Evolutionary conservation across 2,797 vertebrate genomes (phyloP), one percentile per base, ranked within the genome.

Genomic region (Halcyon smyrnensis): DNA sequence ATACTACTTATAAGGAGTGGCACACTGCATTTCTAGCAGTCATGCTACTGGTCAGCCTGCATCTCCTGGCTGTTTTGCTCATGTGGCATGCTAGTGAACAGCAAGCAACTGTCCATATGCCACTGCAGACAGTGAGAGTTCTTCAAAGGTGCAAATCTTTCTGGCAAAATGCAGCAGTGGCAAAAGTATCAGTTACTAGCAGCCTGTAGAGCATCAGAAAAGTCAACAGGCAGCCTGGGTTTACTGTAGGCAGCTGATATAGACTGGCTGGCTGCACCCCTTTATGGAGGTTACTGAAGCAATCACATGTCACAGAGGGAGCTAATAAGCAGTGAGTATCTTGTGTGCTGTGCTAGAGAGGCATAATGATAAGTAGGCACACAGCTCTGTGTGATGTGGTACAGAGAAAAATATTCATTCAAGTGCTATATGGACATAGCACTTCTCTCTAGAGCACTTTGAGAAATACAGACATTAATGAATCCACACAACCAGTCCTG

Each of bases 261-360:
- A 90, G 32, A 4, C 8, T 45, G 64, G 12, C 25, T 34, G 69
- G 9, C 25, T 83, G 76, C 59, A 24, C 1, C 2, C 4, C 23
- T 54, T 50, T 25, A 23, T 15, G 37, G 41, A 50, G 54, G 45
- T 48, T 59, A 18, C 60, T 21, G 69, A 73, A 45, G 46, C 27
- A 74, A 23, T 19, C 43, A 12, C 17, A 20, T 3, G 14, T 18
- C 56, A 54, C 24, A 21, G 3, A 46, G 43, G 15, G 43, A 86
- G 17, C n/a, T 84, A 21, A 74, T 15, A 75, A 65, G 43, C 43
- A 43, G 32, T 0, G 0, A 64, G n/a, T 13, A 12, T 0, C 0
- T n/a, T 62, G 23, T 3, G 1, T 25, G 7, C 11, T 85, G 56
- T 34, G 7, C 56, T 8, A 16, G 48, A 73, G 54, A 73, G 63